phyloP scores from a whole-genome alignment of 2,888 invertebrate genomes.

The Oxycera nigricornis region DNA sequence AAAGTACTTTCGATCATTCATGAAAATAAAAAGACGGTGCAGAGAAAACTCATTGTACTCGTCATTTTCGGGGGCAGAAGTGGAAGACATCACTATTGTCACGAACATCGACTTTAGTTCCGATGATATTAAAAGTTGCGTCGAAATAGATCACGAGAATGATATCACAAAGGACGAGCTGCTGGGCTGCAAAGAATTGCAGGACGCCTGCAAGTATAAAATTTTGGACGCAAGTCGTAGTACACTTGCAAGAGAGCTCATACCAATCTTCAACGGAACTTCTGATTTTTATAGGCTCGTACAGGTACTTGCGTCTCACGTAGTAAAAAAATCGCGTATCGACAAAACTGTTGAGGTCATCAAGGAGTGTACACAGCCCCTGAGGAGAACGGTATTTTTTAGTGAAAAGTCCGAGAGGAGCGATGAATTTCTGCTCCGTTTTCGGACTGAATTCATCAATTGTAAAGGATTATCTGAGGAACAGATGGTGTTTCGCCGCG shows the following conservation, averaged over 20 bases:
- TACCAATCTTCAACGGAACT: not conserved
- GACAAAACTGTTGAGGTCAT: not conserved
- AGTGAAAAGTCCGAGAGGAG: not conserved
- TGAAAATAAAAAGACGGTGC: not conserved
- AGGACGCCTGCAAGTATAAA: not conserved
- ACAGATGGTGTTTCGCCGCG: not conserved
- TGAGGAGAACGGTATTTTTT: conserved; percentile 6
- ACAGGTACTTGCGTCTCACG: not conserved
- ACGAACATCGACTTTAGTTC: conserved; percentile 11
- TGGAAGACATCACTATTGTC: conserved; percentile 8
- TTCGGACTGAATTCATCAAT: not conserved
- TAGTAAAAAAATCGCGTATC: not conserved
- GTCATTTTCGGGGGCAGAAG: not conserved
- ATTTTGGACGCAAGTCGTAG: not conserved
- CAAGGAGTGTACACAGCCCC: not conserved
- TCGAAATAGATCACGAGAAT: not conserved
- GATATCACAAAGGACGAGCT: not conserved
- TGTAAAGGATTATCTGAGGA: not conserved
- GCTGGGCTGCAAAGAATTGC: not conserved
- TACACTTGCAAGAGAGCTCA: not conserved
- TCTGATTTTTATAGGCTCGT: conserved; percentile 10
- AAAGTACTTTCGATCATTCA: conserved; percentile 29
- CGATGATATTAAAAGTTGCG: not conserved
- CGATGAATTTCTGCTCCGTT: not conserved
- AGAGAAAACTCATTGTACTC: not conserved